A percentile compares a stretch with the other conserved stretches of the same genome.
Evolutionary conservation across 2,797 vertebrate genomes (phyloP).

Genomic region (Myotis findleyi): DNA sequence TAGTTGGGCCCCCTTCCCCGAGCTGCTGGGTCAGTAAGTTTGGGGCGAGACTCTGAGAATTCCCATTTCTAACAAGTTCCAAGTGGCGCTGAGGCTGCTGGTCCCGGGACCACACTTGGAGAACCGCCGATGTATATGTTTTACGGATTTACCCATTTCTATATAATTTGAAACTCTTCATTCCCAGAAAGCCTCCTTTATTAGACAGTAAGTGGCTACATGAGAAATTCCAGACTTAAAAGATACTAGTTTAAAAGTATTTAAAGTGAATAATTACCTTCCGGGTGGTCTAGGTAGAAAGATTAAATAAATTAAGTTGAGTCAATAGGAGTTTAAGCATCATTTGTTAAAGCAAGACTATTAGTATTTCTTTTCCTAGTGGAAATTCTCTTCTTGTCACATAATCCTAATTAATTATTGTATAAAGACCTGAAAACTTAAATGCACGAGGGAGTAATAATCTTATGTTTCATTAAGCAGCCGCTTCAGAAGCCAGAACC

Average conservation of each 20-base stretch:
- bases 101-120: not conserved
- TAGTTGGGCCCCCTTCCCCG: not conserved
- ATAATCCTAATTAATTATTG: constrained; percentile 85
- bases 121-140: not conserved
- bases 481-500: constrained; percentile 74
- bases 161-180: constrained; percentile 65
- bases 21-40: not conserved
- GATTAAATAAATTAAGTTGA: constrained; percentile 84
- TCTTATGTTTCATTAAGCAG: constrained; percentile 85
- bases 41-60: not conserved
- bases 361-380: constrained; percentile 85
- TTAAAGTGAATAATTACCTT: constrained; percentile 85
- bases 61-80: not conserved
- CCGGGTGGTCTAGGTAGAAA: constrained; percentile 83
- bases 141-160: constrained; percentile 55
- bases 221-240: constrained; percentile 83
- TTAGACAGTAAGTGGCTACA: constrained; percentile 77
- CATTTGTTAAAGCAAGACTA: constrained; percentile 81
- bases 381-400: constrained; percentile 84
- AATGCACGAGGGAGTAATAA: constrained; percentile 84
- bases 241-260: constrained; percentile 83
- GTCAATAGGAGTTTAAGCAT: constrained; percentile 84
- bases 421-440: constrained; percentile 85
- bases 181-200: constrained; percentile 77
- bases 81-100: not conserved